Evolutionary conservation across 2,113 vertebrate species (phyloP), one percentile per base, ranked within the genome.

Genomic region (Eleginops maclovinus): DNA sequence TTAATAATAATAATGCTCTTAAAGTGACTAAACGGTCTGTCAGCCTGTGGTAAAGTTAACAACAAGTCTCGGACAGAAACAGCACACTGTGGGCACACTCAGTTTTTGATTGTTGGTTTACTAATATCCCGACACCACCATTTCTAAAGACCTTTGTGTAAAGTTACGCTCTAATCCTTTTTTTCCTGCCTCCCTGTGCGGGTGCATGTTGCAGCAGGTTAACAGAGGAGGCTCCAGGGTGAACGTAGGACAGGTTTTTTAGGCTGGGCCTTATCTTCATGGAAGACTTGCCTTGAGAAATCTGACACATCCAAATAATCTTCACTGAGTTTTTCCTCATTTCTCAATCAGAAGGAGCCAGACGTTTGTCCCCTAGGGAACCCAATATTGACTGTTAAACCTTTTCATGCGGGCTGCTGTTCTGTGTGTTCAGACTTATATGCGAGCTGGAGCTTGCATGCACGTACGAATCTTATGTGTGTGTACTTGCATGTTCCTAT

Each of bases 251-350:
- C 84, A 70, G 88, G 90, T 94, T 94, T 36, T 36, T 89, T 22
- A 61, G 81, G 67, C 72, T 4, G 12, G 71, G 86, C 77, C 80
- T 91, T 87, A 90, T 91, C 90, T 88, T 65, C 46, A 81, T 85
- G 73, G 83, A 87, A 87, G 90, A 70, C 79, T 63, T 70, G 83
- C 87, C 88, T 84, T 63, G 56, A 89, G 89, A 90, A 92, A 92
- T 88, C 72, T 66, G 81, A 87, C 82, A 78, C 85, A 82, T 87
- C 68, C 81, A 87, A 88, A 79, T 72, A 82, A 88, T 88, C 91
- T 90, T 76, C 50, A 77, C 74, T 46, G 81, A 66, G 77, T 80
- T 91, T 89, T 91, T 67, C 79, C 5, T 58, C 84, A 85, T 84
- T 85, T 83, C 54, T 79, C 60, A 49, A 74, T 79, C 81, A 68